Base-by-base conservation (phyloP, 2,797 vertebrate genomes). In the Percopsis omiscomaycus region DNA sequence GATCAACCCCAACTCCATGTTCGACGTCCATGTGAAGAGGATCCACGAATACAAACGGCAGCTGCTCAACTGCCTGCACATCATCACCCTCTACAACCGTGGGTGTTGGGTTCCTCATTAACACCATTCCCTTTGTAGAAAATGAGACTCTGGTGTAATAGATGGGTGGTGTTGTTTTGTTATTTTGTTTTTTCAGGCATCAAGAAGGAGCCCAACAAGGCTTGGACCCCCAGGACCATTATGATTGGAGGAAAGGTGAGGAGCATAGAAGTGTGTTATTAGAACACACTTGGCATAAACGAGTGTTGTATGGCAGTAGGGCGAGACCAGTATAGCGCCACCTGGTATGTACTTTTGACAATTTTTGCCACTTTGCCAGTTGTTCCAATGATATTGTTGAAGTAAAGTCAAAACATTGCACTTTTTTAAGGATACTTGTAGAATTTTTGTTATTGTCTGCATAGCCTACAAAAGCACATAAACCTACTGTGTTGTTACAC, bases 1-100 rank as follows among this genome's bases (percentile, higher is more conserved):
- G 61, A 94, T 98, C 87, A 97, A 97, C 79, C 93, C 93, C 28
- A 85, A 84, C 76, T 97, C 96, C 2, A 94, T 98, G 90, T 97
- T 98, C 3, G 96, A 98, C 3, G 54, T 98, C 27, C 96, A 98
- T 2, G 95, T 98, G 84, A 98, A 98, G 82, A 91, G 96, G 78
- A 97, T 98, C 82, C 96, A 98, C 0, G 96, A 98, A 74, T 98
- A 98, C 77, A 98, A 98, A 55, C 81, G 96, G 37, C 96, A 98
- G 84, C 91, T 98, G 64, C 91, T 98, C 77, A 98, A 98, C 89
- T 96, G 95, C 76, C 93, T 98, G 32, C 95, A 98, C 71, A 79
- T 97, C 80, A 94, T 98, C 87, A 95, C 95, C 0, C 75, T 96
- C 29, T 98, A 96, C 84, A 98, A 97, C 86, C 92, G 96, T 90